A percentile compares a stretch with the other conserved stretches of the same genome.
Evolutionary conservation across 2,888 invertebrate species (phyloP).

Genomic region (Cheilosia grossa): DNA sequence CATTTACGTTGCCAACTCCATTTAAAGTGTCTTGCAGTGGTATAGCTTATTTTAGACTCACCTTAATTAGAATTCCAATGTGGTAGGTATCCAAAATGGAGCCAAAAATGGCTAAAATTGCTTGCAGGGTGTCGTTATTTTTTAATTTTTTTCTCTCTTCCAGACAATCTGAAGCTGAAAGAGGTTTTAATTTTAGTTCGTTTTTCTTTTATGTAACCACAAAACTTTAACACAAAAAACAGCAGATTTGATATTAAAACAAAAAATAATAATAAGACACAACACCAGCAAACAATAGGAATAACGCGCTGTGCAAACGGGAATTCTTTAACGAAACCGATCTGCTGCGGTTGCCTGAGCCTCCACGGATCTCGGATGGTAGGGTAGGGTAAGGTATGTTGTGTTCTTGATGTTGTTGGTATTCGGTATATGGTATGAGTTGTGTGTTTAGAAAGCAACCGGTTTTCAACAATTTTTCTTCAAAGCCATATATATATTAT

Average conservation of each 20-base stretch:
- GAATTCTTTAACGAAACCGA: conserved; percentile 66
- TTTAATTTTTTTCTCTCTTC: neutral
- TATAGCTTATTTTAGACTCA: conserved; percentile 29
- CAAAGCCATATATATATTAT: conserved; percentile 71
- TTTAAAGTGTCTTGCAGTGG: neutral
- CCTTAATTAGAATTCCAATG: conserved; percentile 50
- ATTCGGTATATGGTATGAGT: conserved; percentile 50
- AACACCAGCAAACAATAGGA: conserved; percentile 39
- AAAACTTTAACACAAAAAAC: conserved; percentile 11
- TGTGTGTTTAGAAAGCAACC: conserved; percentile 74
- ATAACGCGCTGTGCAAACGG: conserved; percentile 50
- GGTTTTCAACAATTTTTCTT: conserved; percentile 67
- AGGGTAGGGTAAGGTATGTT: conserved; percentile 44
- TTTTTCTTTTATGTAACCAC: conserved; percentile 2
- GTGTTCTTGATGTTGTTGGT: conserved; percentile 34
- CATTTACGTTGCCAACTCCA: neutral
- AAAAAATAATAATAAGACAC: neutral
- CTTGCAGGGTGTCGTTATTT: neutral
- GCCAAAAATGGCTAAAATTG: conserved; percentile 20
- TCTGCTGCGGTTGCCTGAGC: neutral
- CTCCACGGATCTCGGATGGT: conserved; percentile 43
- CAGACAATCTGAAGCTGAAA: conserved; percentile 2
- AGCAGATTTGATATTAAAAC: conserved; percentile 25
- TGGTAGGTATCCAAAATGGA: conserved; percentile 61
- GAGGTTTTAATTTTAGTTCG: conserved; percentile 6